Percentiles rank a stretch among this genome's conserved stretches.
Conservation (phyloP, 2,113 vertebrate species). For the Orycteropus afer region DNA sequence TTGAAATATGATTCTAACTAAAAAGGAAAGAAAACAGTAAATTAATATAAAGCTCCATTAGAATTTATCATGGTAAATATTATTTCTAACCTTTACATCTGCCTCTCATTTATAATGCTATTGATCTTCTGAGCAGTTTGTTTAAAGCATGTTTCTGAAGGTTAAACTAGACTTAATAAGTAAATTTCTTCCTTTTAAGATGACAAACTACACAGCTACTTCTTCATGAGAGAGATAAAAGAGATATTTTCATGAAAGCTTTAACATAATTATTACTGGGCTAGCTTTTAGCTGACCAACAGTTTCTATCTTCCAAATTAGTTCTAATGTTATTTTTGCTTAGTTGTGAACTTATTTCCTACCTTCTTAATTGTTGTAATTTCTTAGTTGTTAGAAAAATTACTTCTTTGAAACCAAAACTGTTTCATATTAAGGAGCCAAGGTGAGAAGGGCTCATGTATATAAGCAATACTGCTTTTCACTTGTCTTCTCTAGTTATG, state of each 20-base stretch:
- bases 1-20: conserved; percentile 32
- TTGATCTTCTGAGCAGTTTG: conserved; percentile 48
- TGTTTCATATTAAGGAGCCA: not conserved
- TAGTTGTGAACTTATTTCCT: not conserved
- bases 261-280: not conserved
- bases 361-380: conserved; percentile 3
- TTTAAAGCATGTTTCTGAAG: conserved; percentile 64
- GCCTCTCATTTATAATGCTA: conserved; percentile 48
- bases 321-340: not conserved
- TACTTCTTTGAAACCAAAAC: not conserved
- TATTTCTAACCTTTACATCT: conserved; percentile 43
- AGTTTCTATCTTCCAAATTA: not conserved
- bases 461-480: not conserved
- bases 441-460: not conserved
- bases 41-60: conserved; percentile 54
- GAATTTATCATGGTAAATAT: conserved; percentile 38
- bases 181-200: conserved; percentile 50
- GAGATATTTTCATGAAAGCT: not conserved
- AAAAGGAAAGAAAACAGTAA: conserved; percentile 55
- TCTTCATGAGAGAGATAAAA: conserved; percentile 22
- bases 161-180: conserved; percentile 65
- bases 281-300: not conserved
- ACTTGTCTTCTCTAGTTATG: not conserved
- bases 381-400: not conserved
- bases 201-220: conserved; percentile 32